A percentile compares a stretch with the other conserved stretches of the same genome.
phyloP scores from a whole-genome alignment of 2,113 vertebrate species.

The Triplophysa dalaica region DNA sequence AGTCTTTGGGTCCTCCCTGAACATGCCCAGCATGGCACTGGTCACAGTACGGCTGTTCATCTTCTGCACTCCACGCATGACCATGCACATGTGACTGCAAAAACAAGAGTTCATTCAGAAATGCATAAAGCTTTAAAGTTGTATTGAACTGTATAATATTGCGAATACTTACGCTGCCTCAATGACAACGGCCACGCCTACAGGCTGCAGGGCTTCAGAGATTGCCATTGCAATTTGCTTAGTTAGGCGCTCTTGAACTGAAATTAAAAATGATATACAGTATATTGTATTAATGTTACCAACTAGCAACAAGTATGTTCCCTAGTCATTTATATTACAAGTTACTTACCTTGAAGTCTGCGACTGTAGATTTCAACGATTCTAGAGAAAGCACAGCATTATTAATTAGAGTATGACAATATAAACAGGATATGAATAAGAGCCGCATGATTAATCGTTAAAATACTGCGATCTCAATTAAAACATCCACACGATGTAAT shows the following conservation, averaged over 20 bases:
- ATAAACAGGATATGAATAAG: no score
- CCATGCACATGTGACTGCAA: conserved; percentile 77
- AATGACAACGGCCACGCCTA: conserved; percentile 73
- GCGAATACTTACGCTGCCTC: conserved; percentile 74
- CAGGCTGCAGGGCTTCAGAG: conserved; percentile 74
- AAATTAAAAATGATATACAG: conserved; percentile 8
- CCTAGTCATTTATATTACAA: not conserved
- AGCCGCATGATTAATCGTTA: no score
- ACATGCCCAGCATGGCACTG: conserved; percentile 75
- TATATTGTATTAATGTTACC: no score
- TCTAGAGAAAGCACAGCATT: conserved; percentile 55
- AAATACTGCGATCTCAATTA: no score
- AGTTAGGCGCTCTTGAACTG: conserved; percentile 80
- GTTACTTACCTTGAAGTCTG: conserved; percentile 78
- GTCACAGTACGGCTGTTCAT: conserved; percentile 77
- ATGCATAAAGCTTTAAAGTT: not conserved
- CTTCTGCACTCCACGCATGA: conserved; percentile 80
- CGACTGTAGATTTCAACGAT: conserved; percentile 83
- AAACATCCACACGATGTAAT: no score
- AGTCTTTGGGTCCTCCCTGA: conserved; percentile 78
- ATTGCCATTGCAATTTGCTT: conserved; percentile 77
- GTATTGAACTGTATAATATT: not conserved
- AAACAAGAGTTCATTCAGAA: conserved; percentile 17
- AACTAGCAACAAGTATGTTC: no score
- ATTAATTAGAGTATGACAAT: not conserved